Conservation (phyloP, 2,797 vertebrate genomes). For the Arrhamphus sclerolepis region DNA sequence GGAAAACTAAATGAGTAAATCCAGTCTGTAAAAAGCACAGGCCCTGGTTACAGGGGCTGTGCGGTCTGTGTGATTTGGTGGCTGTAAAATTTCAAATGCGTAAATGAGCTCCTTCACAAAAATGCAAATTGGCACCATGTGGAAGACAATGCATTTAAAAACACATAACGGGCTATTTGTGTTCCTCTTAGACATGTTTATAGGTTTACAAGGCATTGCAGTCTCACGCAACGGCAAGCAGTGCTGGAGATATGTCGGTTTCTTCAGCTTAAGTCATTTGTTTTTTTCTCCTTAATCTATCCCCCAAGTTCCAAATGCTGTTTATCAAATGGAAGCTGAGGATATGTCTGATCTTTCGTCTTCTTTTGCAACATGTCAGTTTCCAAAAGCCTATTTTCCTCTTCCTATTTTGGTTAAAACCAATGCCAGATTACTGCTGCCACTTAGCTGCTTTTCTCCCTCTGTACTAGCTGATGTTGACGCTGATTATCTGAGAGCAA, state of each 20-base stretch:
- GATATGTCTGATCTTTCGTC: conserved; percentile 2
- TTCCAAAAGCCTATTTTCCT: conserved; percentile 14
- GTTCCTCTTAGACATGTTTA: conserved; percentile 71
- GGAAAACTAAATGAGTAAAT: conserved; percentile 63
- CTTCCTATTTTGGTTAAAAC: conserved; percentile 28
- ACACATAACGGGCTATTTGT: conserved; percentile 73
- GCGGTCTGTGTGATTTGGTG: conserved; percentile 74
- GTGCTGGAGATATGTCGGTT: conserved; percentile 43
- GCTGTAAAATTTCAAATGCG: conserved; percentile 75
- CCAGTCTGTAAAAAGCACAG: conserved; percentile 56
- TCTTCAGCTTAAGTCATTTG: not conserved
- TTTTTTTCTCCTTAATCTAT: not conserved
- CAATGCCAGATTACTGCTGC: conserved; percentile 26
- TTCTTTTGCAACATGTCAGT: conserved; percentile 6
- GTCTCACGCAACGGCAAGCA: conserved; percentile 72
- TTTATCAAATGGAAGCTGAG: conserved; percentile 1
- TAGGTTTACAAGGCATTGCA: conserved; percentile 53
- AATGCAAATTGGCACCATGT: conserved; percentile 83
- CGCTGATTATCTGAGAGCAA: conserved; percentile 28
- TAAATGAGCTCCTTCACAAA: conserved; percentile 80
- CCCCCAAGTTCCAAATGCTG: not conserved
- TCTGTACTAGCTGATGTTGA: conserved; percentile 16
- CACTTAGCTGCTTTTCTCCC: conserved; percentile 21
- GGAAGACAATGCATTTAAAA: conserved; percentile 80
- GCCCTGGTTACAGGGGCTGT: conserved; percentile 55